These are phyloP conservation scores for Physocephala rufipes DNA, from an alignment of 2,888 invertebrate species.

Conservation along the genomic window DNA sequence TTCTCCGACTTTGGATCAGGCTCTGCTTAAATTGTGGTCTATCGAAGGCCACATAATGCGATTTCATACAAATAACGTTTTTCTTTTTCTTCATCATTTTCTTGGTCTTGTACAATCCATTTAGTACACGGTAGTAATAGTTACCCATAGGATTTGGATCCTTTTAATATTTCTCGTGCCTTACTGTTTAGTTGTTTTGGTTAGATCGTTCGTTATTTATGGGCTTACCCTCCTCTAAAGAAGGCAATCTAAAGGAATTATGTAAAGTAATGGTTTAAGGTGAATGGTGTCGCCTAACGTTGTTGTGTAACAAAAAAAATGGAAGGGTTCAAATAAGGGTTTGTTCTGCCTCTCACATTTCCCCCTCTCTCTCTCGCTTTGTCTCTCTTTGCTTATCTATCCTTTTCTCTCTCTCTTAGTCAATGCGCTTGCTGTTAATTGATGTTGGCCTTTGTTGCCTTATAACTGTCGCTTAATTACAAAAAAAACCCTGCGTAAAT, in stretches of 20 bases:
- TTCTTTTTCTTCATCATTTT: not conserved
- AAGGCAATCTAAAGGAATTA: not conserved
- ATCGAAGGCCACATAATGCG: not conserved
- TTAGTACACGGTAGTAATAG: constrained; percentile 3
- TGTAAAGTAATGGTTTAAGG: not conserved
- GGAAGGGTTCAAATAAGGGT: constrained; percentile 1
- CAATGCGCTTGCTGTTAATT: too few species aligned
- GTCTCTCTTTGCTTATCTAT: not conserved
- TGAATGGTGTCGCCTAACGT: not conserved
- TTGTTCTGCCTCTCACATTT: not conserved
- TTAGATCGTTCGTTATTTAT: constrained; percentile 15
- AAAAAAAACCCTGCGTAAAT: too few species aligned
- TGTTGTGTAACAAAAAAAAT: not conserved
- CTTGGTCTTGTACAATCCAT: not conserved
- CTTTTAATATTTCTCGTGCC: not conserved
- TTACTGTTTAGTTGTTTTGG: not conserved
- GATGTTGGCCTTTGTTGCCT: not conserved
- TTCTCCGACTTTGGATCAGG: too few species aligned
- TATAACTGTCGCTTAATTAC: too few species aligned
- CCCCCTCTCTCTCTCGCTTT: not conserved
- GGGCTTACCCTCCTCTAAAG: constrained; percentile 4
- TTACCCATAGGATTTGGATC: not conserved
- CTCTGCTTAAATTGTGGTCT: not conserved
- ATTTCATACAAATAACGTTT: constrained; percentile 2
- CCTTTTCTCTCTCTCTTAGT: too few species aligned